These are phyloP conservation scores for Sanderia malayensis DNA, from an alignment of 30 jellyfish, hydroid and myxozoan species.

Conservation along the genomic window DNA sequence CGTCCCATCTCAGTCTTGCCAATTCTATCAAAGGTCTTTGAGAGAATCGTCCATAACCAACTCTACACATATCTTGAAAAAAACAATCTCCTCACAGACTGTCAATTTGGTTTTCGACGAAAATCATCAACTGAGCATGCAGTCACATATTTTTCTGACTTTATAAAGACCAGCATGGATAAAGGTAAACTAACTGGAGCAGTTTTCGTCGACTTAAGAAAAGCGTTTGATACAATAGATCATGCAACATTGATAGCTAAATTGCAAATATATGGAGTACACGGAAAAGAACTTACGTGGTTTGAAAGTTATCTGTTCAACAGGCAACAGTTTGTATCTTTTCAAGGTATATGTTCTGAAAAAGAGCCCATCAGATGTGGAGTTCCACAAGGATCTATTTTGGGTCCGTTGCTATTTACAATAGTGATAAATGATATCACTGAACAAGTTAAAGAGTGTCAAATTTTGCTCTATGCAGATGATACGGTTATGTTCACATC, in stretches of 20 bases:
- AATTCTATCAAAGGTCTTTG: constrained; percentile 8
- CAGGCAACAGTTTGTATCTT: too few species aligned
- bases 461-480: constrained; percentile 22
- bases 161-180: constrained; percentile 25
- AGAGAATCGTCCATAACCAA: constrained; percentile 3
- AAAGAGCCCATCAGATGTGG: not conserved
- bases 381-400: too few species aligned
- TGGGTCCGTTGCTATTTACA: constrained; percentile 6
- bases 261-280: too few species aligned
- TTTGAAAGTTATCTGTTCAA: constrained; percentile 8
- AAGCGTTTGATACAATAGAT: too few species aligned
- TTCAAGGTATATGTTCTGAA: constrained; percentile 11
- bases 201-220: too few species aligned
- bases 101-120: too few species aligned
- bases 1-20: constrained; percentile 31
- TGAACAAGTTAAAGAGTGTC: constrained; percentile 26
- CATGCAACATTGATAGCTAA: too few species aligned
- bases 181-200: too few species aligned
- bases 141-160: constrained; percentile 28
- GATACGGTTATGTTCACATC: constrained; percentile 13
- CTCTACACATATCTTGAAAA: too few species aligned
- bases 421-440: constrained; percentile 13
- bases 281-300: constrained; percentile 20
- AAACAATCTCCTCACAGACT: too few species aligned
- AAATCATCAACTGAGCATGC: constrained; percentile 46